phyloP scores from a whole-genome alignment of 2,888 invertebrate species.

The Mallateleia sp. region DNA sequence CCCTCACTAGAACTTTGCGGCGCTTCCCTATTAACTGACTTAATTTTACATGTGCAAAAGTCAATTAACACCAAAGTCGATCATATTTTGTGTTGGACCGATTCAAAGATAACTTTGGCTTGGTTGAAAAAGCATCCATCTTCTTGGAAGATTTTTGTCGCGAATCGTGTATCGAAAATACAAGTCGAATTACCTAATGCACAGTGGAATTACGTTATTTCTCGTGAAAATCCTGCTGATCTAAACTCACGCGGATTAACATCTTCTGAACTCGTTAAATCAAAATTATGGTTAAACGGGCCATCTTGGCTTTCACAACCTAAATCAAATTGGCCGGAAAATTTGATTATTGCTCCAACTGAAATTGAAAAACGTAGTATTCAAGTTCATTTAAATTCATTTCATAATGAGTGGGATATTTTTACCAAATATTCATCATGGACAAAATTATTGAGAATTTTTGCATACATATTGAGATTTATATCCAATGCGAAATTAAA shows the following conservation, averaged over 20 bases:
- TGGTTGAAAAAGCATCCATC: conserved; percentile 16
- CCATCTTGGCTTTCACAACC: background rate
- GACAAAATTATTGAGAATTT: background rate
- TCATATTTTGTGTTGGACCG: background rate
- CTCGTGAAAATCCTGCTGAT: background rate
- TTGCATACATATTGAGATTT: background rate
- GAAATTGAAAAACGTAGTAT: background rate
- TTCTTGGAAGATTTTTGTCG: background rate
- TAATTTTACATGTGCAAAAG: conserved; percentile 23
- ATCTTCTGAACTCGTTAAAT: background rate
- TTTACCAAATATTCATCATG: background rate
- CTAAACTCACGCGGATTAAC: background rate
- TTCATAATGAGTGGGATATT: background rate
- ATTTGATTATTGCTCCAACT: background rate
- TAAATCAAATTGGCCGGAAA: background rate
- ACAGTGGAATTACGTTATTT: background rate
- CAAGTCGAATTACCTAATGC: background rate
- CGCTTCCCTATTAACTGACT: conserved; percentile 29
- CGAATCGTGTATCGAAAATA: conserved; percentile 6
- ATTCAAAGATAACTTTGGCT: conserved; percentile 12
- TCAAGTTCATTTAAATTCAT: background rate
- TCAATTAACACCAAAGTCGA: background rate
- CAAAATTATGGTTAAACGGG: background rate
- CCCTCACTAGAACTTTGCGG: conserved; percentile 72
- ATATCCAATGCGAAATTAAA: too few relatives aligned